Conservation (phyloP, 2,888 invertebrate species). For the Antheraea assamensis region DNA sequence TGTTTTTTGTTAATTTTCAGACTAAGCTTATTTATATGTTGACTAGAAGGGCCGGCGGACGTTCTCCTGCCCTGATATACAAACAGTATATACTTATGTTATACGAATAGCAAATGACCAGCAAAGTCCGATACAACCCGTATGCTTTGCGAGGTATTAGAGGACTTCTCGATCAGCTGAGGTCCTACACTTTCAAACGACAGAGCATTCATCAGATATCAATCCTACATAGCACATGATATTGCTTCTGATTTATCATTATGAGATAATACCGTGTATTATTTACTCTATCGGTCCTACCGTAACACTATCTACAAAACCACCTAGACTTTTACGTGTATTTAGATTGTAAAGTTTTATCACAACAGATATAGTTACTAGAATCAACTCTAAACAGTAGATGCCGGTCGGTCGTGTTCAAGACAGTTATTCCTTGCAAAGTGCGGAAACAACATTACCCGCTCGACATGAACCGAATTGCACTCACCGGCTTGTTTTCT, state of each 20-base stretch:
- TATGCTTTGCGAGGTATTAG: background rate
- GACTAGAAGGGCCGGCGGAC: too few relatives aligned
- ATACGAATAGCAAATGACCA: background rate
- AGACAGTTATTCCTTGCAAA: conserved; percentile 53
- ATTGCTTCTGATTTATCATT: background rate
- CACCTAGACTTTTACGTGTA: background rate
- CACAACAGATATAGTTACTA: conserved; percentile 31
- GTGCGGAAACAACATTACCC: conserved; percentile 51
- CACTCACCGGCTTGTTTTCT: conserved; percentile 45
- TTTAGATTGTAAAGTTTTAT: conserved; percentile 19
- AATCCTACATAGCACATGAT: background rate
- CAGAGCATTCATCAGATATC: background rate
- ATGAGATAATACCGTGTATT: background rate
- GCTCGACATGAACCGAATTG: conserved; percentile 50
- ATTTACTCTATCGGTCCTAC: background rate
- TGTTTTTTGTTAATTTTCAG: too few relatives aligned
- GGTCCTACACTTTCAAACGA: background rate
- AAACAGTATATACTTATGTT: too few relatives aligned
- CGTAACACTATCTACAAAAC: background rate
- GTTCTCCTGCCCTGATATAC: too few relatives aligned
- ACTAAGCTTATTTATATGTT: too few relatives aligned
- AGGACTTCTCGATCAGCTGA: background rate
- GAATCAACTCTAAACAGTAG: conserved; percentile 41
- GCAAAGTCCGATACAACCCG: background rate
- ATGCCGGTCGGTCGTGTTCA: conserved; percentile 40